Percentiles rank a stretch among this genome's conserved stretches.
Conservation (phyloP, 23 tunicate species). For the Ciona savignyi region DNA sequence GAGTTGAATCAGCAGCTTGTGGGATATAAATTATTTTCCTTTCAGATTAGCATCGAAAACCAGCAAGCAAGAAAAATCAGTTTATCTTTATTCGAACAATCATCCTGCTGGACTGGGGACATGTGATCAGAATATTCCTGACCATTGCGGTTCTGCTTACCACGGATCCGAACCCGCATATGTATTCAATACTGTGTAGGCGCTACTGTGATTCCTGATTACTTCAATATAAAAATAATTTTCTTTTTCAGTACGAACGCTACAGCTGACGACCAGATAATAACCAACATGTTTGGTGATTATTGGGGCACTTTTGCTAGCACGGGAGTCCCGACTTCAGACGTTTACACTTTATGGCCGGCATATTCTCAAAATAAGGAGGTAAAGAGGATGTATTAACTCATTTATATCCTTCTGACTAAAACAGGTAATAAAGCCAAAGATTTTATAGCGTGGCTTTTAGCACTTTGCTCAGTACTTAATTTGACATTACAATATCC, state of each 20-base stretch:
- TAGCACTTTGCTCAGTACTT: too few relatives aligned
- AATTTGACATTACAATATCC: too few relatives aligned
- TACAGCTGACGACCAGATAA: constrained; percentile 13
- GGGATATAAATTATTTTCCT: too few relatives aligned
- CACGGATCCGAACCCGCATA: constrained; percentile 27
- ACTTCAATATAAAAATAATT: background rate
- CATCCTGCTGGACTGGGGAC: constrained; percentile 10
- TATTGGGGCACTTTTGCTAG: constrained; percentile 42
- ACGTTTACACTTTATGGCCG: constrained; percentile 15
- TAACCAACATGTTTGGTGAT: constrained; percentile 3
- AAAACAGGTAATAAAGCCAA: too few relatives aligned
- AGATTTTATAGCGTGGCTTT: too few relatives aligned
- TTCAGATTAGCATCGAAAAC: constrained; percentile 25
- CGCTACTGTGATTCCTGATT: too few relatives aligned
- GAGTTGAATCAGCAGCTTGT: too few relatives aligned
- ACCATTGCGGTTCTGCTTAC: constrained; percentile 24
- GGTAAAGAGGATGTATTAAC: background rate
- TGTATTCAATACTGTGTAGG: constrained; percentile 27
- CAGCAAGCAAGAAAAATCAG: background rate
- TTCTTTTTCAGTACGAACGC: constrained; percentile 11
- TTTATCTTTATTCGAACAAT: constrained; percentile 24
- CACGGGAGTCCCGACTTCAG: constrained; percentile 11
- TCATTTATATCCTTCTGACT: too few relatives aligned
- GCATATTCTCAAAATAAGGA: background rate
- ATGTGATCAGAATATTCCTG: constrained; percentile 3